Evolutionary conservation across 2,888 invertebrate species (phyloP), one percentile per base, ranked within the genome.

Genomic region (Rhabditoides inermis): DNA sequence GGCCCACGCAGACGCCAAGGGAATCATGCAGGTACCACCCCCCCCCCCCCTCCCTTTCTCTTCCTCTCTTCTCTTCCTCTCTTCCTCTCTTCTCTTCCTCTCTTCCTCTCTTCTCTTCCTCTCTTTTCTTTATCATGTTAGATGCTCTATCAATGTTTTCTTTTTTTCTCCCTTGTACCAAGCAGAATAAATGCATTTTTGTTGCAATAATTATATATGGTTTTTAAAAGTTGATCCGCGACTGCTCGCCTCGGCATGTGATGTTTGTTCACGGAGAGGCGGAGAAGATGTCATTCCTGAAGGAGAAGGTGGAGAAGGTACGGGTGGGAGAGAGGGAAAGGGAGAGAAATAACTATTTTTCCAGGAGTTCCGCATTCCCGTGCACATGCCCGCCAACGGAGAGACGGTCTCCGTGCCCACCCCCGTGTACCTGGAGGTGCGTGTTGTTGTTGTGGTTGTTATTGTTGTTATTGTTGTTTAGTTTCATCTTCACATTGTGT

Each of bases 1-100:
- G 55, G 98, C 98, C 0, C 98, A 99, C 77, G 98, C 98, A 0
- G 98, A 99, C 81, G 98, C 98, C 3, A 98, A 98, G 81, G 90
- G 94, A 42, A 74, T 74, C 46, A 75, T 71, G 68, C 70, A 72
- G 53, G 60, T n/a, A n/a, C n/a, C n/a, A n/a, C n/a, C n/a, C n/a
- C n/a, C n/a, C n/a, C n/a, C n/a, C n/a, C n/a, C n/a, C n/a, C n/a
- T n/a, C n/a, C n/a, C n/a, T n/a, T n/a, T n/a, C n/a, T n/a, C n/a
- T n/a, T n/a, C n/a, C n/a, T n/a, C n/a, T n/a, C 12, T 30, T n/a
- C 27, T 36, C 5, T 18, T 30, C 15, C 20, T 6, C 12, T 6
- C 6, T 12, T 27, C 18, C 18, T 22, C 25, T 18, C 7, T n/a
- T 20, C 12, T 30, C 6, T 20, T 20, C 28, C n/a, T 39, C 6